A percentile compares a stretch with the other conserved stretches of the same genome.
These are phyloP conservation scores for Allolobophora icterica DNA, from an alignment of 2,888 invertebrate genomes.

Conservation along the genomic window DNA sequence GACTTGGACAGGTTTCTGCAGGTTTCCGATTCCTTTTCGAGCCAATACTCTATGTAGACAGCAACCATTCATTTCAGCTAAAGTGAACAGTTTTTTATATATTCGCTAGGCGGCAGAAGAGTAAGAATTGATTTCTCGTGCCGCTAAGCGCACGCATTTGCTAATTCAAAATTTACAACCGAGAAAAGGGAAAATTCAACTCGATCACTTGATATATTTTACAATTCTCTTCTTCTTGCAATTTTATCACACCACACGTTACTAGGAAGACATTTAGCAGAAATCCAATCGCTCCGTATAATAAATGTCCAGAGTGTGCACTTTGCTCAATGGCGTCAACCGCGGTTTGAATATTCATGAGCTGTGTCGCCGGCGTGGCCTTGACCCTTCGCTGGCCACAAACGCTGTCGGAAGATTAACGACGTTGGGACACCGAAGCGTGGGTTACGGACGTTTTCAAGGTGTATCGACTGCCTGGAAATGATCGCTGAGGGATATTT, in stretches of 20 bases:
- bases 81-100: not conserved
- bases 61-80: not conserved
- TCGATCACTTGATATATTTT: not conserved
- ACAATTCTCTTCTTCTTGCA: not conserved
- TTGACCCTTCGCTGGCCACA: not conserved
- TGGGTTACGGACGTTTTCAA: not conserved
- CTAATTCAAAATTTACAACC: not conserved
- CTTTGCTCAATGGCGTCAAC: not conserved
- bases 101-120: conserved; percentile 10
- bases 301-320: not conserved
- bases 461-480: not conserved
- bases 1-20: too few species aligned
- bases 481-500: not conserved
- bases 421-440: not conserved
- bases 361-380: not conserved
- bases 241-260: not conserved
- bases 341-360: not conserved
- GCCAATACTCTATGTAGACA: too few species aligned
- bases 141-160: not conserved
- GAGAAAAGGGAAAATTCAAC: not conserved
- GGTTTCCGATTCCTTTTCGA: too few species aligned
- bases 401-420: conserved; percentile 17
- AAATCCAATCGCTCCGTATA: not conserved
- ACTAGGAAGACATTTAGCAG: not conserved
- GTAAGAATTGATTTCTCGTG: not conserved